phyloP scores from a whole-genome alignment of 2,113 vertebrate species.

The Chaenocephalus aceratus region DNA sequence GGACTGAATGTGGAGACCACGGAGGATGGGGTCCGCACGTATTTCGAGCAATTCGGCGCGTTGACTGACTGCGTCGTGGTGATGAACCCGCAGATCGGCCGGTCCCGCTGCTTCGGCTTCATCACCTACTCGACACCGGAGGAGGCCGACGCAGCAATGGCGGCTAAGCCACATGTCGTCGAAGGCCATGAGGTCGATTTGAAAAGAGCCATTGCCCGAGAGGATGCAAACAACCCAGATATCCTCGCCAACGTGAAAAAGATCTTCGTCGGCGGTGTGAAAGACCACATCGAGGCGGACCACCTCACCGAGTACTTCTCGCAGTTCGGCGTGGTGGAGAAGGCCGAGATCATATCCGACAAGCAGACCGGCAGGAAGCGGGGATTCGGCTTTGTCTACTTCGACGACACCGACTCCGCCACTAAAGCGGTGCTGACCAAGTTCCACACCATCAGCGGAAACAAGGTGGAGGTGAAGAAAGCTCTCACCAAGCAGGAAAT shows the following conservation, averaged over 20 bases:
- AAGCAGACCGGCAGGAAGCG: conserved; percentile 95
- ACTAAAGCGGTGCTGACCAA: conserved; percentile 94
- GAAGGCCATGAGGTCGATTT: conserved; percentile 94
- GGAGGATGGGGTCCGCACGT: conserved; percentile 90
- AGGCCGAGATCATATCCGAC: conserved; percentile 96
- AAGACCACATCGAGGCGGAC: conserved; percentile 92
- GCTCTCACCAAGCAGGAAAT: conserved; percentile 92
- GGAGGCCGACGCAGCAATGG: conserved; percentile 96
- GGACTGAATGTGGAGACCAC: conserved; percentile 96
- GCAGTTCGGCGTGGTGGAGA: conserved; percentile 94
- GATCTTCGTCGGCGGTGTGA: conserved; percentile 96
- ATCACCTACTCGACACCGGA: conserved; percentile 93
- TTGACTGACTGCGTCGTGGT: conserved; percentile 80
- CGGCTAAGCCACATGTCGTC: conserved; percentile 93
- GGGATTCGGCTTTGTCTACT: conserved; percentile 97
- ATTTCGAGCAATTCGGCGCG: conserved; percentile 93
- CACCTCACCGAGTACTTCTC: conserved; percentile 94
- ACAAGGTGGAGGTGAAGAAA: conserved; percentile 95
- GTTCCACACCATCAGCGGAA: conserved; percentile 92
- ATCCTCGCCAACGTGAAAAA: conserved; percentile 97
- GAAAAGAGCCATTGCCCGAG: conserved; percentile 93
- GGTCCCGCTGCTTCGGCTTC: conserved; percentile 94
- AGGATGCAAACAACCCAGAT: conserved; percentile 93
- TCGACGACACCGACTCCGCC: conserved; percentile 93
- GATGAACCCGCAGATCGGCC: conserved; percentile 79